Conservation (phyloP, 2,888 invertebrate genomes). For the Caenorhabditis panamensis region DNA sequence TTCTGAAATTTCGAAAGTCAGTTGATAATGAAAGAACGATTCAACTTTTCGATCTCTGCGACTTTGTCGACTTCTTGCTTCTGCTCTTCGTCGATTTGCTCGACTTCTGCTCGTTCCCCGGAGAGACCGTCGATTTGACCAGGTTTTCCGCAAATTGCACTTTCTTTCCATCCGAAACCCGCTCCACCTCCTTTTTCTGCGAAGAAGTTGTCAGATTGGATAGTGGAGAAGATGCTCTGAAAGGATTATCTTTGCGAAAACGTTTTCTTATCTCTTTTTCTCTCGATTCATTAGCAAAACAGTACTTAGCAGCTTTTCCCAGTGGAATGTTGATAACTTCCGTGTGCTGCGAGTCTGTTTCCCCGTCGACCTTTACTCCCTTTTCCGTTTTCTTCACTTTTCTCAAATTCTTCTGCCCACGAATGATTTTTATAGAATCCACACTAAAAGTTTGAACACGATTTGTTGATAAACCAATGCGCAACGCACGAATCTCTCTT, state of each 20-base stretch:
- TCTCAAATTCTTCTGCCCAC: constrained; percentile 15
- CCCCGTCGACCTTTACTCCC: constrained; percentile 6
- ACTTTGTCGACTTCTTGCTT: neutral
- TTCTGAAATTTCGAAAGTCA: too few species aligned
- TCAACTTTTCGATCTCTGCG: neutral
- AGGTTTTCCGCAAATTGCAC: constrained; percentile 25
- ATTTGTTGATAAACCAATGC: too few species aligned
- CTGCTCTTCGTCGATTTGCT: neutral
- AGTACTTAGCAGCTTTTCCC: constrained; percentile 23
- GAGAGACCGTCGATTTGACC: constrained; percentile 15
- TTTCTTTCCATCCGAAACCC: constrained; percentile 3
- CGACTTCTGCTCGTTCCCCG: constrained; percentile 3
- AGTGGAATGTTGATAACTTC: constrained; percentile 35
- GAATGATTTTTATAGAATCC: constrained; percentile 34
- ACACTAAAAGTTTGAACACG: neutral
- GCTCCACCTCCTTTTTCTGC: neutral
- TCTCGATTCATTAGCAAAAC: too few species aligned
- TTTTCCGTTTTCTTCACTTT: constrained; percentile 6
- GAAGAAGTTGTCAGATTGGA: constrained; percentile 6
- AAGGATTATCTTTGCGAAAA: too few species aligned
- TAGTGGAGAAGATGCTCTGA: neutral
- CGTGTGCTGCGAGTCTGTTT: constrained; percentile 39
- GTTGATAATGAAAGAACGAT: too few species aligned
- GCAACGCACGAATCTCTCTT: neutral
- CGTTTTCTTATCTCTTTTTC: too few species aligned